Conservation (phyloP, 2,797 vertebrate genomes). For the Aulostomus chinensis region DNA sequence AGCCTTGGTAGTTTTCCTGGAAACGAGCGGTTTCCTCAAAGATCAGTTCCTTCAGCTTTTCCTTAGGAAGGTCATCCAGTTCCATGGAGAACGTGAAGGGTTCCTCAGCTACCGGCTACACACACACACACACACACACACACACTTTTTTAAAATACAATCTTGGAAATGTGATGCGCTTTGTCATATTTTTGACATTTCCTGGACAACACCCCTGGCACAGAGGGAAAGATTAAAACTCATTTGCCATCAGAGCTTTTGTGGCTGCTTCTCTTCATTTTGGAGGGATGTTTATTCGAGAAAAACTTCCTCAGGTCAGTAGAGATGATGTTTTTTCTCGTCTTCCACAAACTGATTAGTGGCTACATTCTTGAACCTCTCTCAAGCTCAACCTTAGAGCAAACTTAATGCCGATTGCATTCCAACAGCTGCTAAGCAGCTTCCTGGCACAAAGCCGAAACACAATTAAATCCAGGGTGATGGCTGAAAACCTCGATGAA, state of each 20-base stretch:
- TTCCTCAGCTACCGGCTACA: conserved; percentile 87
- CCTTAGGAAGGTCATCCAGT: conserved; percentile 90
- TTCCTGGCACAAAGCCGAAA: conserved; percentile 18
- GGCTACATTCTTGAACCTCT: conserved; percentile 22
- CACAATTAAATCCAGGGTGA: conserved; percentile 22
- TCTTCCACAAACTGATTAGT: background rate
- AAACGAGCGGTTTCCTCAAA: conserved; percentile 88
- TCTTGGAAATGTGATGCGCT: background rate
- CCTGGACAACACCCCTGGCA: too few relatives aligned
- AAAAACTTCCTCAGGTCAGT: too few relatives aligned
- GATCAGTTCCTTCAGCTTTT: conserved; percentile 91
- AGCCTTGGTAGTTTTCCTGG: conserved; percentile 83
- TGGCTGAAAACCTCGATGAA: conserved; percentile 15
- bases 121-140: conserved; percentile 6
- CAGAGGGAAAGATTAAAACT: too few relatives aligned
- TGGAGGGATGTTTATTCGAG: too few relatives aligned
- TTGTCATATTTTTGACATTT: too few relatives aligned
- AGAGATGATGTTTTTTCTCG: too few relatives aligned
- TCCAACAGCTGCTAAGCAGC: conserved; percentile 41
- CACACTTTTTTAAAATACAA: background rate
- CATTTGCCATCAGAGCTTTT: too few relatives aligned
- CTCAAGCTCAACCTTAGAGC: conserved; percentile 2
- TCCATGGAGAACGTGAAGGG: conserved; percentile 92
- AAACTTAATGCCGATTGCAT: conserved; percentile 28
- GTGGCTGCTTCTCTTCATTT: too few relatives aligned